Percentiles rank a stretch among this genome's conserved stretches.
Evolutionary conservation across 2,113 vertebrate genomes (phyloP).

Genomic region (Leiothrix lutea): DNA sequence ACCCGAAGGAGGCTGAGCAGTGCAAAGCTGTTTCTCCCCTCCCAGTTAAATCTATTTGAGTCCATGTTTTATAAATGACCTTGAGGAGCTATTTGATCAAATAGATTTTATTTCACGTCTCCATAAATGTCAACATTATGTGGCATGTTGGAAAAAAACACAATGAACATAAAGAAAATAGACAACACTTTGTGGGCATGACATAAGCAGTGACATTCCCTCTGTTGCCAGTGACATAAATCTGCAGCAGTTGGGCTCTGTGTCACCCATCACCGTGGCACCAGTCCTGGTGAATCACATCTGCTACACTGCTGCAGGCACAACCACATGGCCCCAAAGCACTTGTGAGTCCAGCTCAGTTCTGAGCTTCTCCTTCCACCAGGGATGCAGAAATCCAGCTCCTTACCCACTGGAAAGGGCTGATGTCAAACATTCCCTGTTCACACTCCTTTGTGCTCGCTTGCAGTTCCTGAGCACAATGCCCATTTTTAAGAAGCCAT

Average conservation of each 20-base stretch:
- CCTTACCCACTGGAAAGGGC: not conserved
- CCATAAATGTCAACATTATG: not conserved
- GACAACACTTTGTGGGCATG: not conserved
- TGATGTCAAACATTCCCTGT: accelerated
- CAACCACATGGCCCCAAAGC: accelerated
- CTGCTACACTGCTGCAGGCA: not conserved
- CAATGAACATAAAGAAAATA: not conserved
- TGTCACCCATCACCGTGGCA: not conserved
- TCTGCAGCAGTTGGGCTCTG: not conserved
- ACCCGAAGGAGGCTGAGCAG: not conserved
- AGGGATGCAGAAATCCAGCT: not conserved
- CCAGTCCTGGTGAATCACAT: not conserved
- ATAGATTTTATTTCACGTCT: not conserved
- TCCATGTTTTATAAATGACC: not conserved
- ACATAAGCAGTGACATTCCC: not conserved
- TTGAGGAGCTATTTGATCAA: not conserved
- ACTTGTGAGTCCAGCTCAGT: not conserved
- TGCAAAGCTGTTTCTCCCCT: not conserved
- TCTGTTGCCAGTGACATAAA: not conserved
- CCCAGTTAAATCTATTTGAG: not conserved
- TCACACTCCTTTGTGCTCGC: not conserved
- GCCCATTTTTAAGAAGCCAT: not conserved
- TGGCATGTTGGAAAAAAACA: not conserved
- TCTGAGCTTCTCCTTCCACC: not conserved
- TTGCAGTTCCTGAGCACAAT: not conserved